Percentiles rank a stretch among this genome's conserved stretches.
These are phyloP conservation scores for Tolmerus cingulatus DNA, from an alignment of 2,888 invertebrate genomes.

Conservation along the genomic window DNA sequence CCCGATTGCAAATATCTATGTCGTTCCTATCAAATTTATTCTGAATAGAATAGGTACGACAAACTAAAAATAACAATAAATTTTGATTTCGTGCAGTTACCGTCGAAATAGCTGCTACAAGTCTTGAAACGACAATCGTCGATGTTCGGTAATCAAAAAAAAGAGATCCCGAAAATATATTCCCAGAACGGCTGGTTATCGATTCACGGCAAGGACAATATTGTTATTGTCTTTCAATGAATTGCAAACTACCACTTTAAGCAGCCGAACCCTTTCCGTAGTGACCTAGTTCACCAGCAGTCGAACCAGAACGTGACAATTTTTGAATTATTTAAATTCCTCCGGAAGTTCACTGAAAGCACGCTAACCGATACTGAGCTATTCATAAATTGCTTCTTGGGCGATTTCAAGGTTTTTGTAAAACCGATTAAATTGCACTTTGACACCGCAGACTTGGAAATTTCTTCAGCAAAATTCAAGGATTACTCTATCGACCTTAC, in stretches of 20 bases:
- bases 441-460: background rate
- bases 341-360: background rate
- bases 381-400: background rate
- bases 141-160: background rate
- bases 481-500: background rate
- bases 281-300: constrained; percentile 12
- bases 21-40: background rate
- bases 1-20: background rate
- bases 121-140: background rate
- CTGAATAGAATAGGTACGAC: background rate
- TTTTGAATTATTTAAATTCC: background rate
- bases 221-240: constrained; percentile 26
- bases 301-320: background rate
- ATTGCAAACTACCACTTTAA: constrained; percentile 8
- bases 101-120: constrained; percentile 7
- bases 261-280: background rate
- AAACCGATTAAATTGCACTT: background rate
- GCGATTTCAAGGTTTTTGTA: background rate
- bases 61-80: constrained; percentile 8
- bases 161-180: background rate
- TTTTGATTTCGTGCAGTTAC: constrained; percentile 22
- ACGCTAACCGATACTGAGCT: background rate
- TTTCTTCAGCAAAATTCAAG: background rate
- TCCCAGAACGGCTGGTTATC: background rate
- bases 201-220: constrained; percentile 3